phyloP scores from a whole-genome alignment of 2,888 invertebrate species.

The Lochmaea capreae region DNA sequence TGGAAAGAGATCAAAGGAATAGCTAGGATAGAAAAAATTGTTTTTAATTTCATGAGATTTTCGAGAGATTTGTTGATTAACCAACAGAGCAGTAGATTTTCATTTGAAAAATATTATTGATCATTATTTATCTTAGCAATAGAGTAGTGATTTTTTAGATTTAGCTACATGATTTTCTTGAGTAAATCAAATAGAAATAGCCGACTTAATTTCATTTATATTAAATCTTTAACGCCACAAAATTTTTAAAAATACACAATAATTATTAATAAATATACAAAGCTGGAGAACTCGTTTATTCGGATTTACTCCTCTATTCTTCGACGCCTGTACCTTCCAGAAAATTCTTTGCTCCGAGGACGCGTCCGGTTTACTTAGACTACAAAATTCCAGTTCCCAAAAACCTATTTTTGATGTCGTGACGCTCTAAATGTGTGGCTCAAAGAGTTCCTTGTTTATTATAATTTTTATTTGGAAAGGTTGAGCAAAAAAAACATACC shows the following conservation, averaged over 20 bases:
- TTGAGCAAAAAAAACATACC: conserved; percentile 7
- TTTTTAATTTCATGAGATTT: too few species aligned
- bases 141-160: too few species aligned
- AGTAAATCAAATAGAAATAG: too few species aligned
- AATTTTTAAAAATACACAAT: background rate
- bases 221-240: background rate
- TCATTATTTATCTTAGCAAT: too few species aligned
- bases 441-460: conserved; percentile 41
- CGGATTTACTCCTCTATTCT: conserved; percentile 30
- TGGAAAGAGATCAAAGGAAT: too few species aligned
- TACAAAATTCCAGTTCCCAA: conserved; percentile 52
- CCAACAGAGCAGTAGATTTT: too few species aligned
- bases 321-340: conserved; percentile 52
- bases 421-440: conserved; percentile 61
- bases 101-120: too few species aligned
- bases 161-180: too few species aligned
- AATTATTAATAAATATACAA: background rate
- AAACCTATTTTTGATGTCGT: conserved; percentile 61
- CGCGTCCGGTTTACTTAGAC: conserved; percentile 55
- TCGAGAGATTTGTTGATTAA: too few species aligned
- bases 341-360: conserved; percentile 66
- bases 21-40: too few species aligned
- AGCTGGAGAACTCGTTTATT: background rate
- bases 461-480: conserved; percentile 10
- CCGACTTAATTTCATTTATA: too few species aligned